Conservation (phyloP, 2,888 invertebrate species). For the Asteroscopus sphinx region DNA sequence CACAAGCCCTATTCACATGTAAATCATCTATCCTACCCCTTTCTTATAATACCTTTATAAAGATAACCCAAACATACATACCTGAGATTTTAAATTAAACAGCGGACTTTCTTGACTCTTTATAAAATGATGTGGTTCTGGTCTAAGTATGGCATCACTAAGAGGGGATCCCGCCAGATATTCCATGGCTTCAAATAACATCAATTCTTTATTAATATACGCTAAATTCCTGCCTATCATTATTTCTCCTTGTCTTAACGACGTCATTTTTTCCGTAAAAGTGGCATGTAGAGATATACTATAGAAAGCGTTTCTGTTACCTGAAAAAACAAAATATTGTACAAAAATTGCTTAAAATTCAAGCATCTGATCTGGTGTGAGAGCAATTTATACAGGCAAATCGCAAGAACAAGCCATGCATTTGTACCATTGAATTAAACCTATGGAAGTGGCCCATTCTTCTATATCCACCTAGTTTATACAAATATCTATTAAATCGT, state of each 20-base stretch:
- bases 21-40: no score
- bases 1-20: no score
- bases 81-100: slow-evolving; percentile 70
- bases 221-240: slow-evolving; percentile 72
- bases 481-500: no score
- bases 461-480: no score
- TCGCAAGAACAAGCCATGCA: no score
- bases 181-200: slow-evolving; percentile 91
- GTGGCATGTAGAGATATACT: slow-evolving; percentile 76
- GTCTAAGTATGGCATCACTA: slow-evolving; percentile 89
- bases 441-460: no score
- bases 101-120: slow-evolving; percentile 45
- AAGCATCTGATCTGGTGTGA: no score
- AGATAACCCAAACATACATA: slow-evolving; percentile 53
- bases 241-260: slow-evolving; percentile 72
- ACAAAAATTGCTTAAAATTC: not conserved
- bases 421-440: no score
- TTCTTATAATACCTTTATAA: not conserved
- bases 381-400: no score
- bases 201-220: slow-evolving; percentile 85
- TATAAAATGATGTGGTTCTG: slow-evolving; percentile 83
- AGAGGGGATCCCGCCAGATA: slow-evolving; percentile 90
- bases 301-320: slow-evolving; percentile 76
- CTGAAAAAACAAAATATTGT: slow-evolving; percentile 65
- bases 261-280: slow-evolving; percentile 77